Percentiles rank a stretch among this genome's conserved stretches.
Conservation (phyloP, 1,140 invertebrate genomes). For the Drosophila bifasciata region DNA sequence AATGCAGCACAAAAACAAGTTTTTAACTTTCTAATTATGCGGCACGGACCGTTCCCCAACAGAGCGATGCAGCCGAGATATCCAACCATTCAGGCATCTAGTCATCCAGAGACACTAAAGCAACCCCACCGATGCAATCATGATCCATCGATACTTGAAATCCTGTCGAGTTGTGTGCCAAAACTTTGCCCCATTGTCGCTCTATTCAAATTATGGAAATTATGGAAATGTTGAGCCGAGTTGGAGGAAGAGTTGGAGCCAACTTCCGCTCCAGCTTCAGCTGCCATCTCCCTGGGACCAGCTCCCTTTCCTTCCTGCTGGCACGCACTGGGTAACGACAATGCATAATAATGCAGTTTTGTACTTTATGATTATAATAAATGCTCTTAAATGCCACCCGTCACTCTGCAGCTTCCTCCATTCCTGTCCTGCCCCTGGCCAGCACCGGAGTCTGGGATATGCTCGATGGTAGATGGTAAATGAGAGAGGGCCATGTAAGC, state of each 20-base stretch:
- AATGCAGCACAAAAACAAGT: conserved; percentile 14
- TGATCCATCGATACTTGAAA: conserved; percentile 2
- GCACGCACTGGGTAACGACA: conserved; percentile 1
- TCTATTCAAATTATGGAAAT: conserved; percentile 6
- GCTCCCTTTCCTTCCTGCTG: background rate
- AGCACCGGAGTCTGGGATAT: background rate
- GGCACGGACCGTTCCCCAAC: background rate
- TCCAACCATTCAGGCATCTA: too few relatives aligned
- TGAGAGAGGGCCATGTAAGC: background rate
- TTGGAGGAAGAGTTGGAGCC: too few relatives aligned
- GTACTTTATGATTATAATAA: conserved; percentile 47
- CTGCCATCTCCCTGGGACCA: too few relatives aligned
- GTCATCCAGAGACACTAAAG: too few relatives aligned
- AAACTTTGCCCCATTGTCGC: background rate
- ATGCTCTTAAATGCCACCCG: conserved; percentile 47
- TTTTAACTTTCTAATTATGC: conserved; percentile 4
- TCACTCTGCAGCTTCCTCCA: conserved; percentile 5
- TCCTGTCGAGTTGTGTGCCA: background rate
- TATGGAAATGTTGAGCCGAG: background rate
- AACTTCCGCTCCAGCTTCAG: too few relatives aligned
- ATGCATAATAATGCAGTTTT: conserved; percentile 48
- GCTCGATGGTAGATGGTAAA: background rate
- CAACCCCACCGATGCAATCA: background rate
- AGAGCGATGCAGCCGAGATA: too few relatives aligned
- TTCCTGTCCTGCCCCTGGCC: too few relatives aligned